Evolutionary conservation across 2,113 vertebrate species (phyloP), one percentile per base, ranked within the genome.

Genomic region (Orientallactaga bullata): DNA sequence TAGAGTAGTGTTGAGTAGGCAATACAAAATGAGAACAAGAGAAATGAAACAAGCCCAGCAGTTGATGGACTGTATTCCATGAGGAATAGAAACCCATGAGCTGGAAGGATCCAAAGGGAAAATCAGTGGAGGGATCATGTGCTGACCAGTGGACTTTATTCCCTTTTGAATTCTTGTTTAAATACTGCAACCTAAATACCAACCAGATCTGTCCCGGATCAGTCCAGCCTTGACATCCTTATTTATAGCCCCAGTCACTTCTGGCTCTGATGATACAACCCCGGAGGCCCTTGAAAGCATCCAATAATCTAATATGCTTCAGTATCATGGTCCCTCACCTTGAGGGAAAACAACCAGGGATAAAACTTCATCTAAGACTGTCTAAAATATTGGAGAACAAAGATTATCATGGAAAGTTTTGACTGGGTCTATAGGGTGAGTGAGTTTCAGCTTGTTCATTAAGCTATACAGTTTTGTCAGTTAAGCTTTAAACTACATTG

Each of bases 1-100:
- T 60, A 18, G 63, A 91, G 76, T 82, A 94, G 42, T 72, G 95
- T 51, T 0, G 35, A 83, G 74, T 68, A 90, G 73, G 78, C 93
- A 95, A 71, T 71, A 91, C 88, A 89, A 90, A 93, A 87, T 79
- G 82, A 95, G 74, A 66, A 63, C 86, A 95, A 92, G 61, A 91
- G 85, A 96, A 96, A 93, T 88, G 55, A 88, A 94, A 94, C 94
- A 94, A 94, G 85, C 93, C 93, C 89, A 81, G 58, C 30, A 32
- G 61, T 60, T 90, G 78, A 96, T 76, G 87, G 91, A 69, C 61
- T 77, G 37, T 78, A 80, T 89, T 95, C 94, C 95, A 90, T 95
- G 94, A 96, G 74, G 71, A 88, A 83, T 85, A 66, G 90, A 95
- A 96, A 96, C 95, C 97, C 95, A 95, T 95, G 93, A 94, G 47